Conservation (phyloP, 2,113 vertebrate species). For the Falco punctatus region DNA sequence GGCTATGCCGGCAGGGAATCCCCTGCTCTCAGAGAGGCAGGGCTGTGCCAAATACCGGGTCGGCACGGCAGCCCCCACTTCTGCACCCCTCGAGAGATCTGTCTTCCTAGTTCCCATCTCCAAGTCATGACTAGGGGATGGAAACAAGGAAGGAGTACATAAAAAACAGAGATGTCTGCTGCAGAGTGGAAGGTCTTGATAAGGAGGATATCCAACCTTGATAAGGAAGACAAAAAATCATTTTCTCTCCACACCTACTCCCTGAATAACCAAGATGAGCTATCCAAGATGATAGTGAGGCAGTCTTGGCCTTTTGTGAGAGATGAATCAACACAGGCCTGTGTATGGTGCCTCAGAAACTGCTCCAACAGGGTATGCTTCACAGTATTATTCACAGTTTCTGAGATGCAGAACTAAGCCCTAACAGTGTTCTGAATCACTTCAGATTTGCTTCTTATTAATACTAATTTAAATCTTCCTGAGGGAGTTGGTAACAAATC, state of each 20-base stretch:
- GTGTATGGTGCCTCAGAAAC: not conserved
- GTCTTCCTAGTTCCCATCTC: not conserved
- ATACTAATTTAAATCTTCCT: constrained; percentile 16
- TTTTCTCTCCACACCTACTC: not conserved
- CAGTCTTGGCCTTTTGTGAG: not conserved
- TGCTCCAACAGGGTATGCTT: not conserved
- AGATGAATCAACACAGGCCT: not conserved
- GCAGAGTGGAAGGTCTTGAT: not conserved
- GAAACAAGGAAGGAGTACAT: not conserved
- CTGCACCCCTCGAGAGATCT: fast-evolving
- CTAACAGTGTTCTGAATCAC: constrained; percentile 2
- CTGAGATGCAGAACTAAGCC: constrained; percentile 20
- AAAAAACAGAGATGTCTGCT: not conserved
- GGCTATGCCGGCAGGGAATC: not conserved
- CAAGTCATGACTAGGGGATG: not conserved
- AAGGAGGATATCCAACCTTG: not conserved
- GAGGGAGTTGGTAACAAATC: not conserved
- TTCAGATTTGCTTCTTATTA: constrained; percentile 22
- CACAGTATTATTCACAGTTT: not conserved
- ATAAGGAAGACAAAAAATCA: not conserved
- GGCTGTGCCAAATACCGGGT: not conserved
- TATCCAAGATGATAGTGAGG: not conserved
- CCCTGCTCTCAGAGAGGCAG: not conserved
- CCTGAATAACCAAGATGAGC: not conserved
- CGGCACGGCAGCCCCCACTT: not conserved